These are phyloP conservation scores for Sinocyclocheilus rhinocerous DNA, from an alignment of 2,113 vertebrate genomes.

Conservation along the genomic window DNA sequence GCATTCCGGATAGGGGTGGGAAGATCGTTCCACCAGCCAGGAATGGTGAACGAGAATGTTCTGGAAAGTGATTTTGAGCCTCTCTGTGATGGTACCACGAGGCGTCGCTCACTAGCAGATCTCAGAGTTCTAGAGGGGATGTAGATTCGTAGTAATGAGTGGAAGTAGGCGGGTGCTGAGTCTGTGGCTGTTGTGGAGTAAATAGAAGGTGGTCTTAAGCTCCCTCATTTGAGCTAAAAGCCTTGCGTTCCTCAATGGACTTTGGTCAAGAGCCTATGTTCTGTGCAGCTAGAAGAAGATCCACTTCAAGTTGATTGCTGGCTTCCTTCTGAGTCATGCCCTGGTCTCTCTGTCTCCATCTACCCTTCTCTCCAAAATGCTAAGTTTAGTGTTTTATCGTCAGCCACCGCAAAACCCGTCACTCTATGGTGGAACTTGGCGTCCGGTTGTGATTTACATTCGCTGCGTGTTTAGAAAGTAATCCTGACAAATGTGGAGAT, in stretches of 20 bases:
- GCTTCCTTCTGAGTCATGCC: not conserved
- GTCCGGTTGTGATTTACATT: constrained; percentile 34
- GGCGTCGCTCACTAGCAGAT: no score
- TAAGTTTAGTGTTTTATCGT: constrained; percentile 26
- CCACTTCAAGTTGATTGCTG: constrained; percentile 36
- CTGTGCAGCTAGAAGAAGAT: constrained; percentile 12
- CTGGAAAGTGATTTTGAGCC: no score
- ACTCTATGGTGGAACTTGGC: not conserved
- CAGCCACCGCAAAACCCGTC: not conserved
- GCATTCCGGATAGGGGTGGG: no score
- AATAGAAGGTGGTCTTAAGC: not conserved
- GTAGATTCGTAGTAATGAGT: no score
- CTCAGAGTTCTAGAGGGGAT: no score
- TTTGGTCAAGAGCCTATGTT: not conserved
- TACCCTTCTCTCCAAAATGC: not conserved
- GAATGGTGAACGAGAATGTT: no score
- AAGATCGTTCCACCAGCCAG: no score
- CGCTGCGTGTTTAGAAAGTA: not conserved
- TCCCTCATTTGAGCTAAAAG: not conserved
- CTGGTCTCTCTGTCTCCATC: not conserved
- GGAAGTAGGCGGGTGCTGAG: no score
- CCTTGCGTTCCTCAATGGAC: not conserved
- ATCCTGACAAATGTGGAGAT: constrained; percentile 39
- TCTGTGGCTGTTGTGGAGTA: no score
- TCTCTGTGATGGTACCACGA: no score